Conservation (phyloP, 2,888 invertebrate genomes). For the Allolobophora icterica region DNA sequence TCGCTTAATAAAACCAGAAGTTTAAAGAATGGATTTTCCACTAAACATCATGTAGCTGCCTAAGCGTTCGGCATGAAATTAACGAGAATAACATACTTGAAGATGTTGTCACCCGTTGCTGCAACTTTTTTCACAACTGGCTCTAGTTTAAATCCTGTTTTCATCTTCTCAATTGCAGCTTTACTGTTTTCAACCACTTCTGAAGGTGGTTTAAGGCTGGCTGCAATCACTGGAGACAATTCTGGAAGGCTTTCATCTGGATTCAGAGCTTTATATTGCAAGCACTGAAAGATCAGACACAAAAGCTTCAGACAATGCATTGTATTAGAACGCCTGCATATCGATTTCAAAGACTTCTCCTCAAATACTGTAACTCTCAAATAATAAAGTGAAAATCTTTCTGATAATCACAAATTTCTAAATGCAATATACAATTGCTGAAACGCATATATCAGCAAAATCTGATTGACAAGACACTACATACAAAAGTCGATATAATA, state of each 20-base stretch:
- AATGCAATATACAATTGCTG: background rate
- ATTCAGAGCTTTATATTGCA: constrained; percentile 71
- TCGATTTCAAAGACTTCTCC: background rate
- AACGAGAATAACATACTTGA: constrained; percentile 42
- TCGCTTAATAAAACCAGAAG: no score
- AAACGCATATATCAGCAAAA: background rate
- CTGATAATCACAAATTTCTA: background rate
- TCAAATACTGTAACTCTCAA: background rate
- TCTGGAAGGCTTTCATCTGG: constrained; percentile 72
- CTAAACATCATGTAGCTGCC: background rate
- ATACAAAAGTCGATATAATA: background rate
- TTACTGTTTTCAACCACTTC: constrained; percentile 52
- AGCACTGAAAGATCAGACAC: constrained; percentile 64
- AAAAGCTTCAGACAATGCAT: background rate
- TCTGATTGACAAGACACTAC: background rate
- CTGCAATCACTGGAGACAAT: constrained; percentile 61
- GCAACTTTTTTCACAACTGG: constrained; percentile 56
- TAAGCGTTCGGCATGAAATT: background rate
- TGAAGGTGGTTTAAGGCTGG: constrained; percentile 59
- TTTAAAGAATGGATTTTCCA: no score
- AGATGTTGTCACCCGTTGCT: constrained; percentile 55
- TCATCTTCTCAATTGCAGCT: constrained; percentile 56
- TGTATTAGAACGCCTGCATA: background rate
- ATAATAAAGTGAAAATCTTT: background rate
- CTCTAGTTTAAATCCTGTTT: constrained; percentile 59